Percentiles rank a stretch among this genome's conserved stretches.
phyloP scores from a whole-genome alignment of 2,113 vertebrate genomes.

The Herpailurus yagouaroundi region DNA sequence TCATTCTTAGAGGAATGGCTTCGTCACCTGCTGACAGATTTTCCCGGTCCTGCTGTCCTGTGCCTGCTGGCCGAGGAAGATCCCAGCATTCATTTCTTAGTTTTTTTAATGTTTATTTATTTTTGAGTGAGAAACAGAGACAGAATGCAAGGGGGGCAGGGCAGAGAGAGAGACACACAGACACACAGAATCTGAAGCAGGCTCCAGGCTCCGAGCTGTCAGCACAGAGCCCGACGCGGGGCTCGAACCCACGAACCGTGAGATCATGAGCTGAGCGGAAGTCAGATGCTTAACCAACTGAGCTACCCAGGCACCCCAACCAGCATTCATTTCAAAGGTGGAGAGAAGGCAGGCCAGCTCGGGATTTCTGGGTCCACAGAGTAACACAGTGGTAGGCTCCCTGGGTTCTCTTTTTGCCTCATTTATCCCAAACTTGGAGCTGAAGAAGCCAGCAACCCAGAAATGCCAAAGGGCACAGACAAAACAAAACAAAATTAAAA shows the following conservation, averaged over 20 bases:
- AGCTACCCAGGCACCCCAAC: too few species aligned
- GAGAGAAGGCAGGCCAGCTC: not conserved
- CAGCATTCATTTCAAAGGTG: not conserved
- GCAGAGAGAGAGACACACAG: too few species aligned
- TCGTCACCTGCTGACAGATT: not conserved
- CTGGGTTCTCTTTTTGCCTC: not conserved
- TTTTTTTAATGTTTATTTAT: too few species aligned
- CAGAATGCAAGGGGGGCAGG: too few species aligned
- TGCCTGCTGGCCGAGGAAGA: not conserved
- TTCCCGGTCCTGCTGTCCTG: rapidly evolving
- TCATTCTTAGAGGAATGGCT: not conserved
- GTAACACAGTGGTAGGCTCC: not conserved
- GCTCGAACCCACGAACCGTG: too few species aligned
- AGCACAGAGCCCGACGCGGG: too few species aligned
- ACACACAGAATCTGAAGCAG: too few species aligned
- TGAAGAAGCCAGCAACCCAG: not conserved
- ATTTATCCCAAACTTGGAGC: not conserved
- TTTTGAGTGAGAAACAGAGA: too few species aligned
- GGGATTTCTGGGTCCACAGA: not conserved
- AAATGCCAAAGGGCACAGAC: not conserved
- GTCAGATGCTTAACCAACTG: too few species aligned
- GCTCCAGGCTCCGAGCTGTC: too few species aligned
- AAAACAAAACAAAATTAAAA: not conserved
- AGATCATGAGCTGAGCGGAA: too few species aligned
- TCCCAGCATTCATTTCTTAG: not conserved